Base-by-base conservation (phyloP, 1,140 invertebrate genomes). In the Agraylea sexmaculata region DNA sequence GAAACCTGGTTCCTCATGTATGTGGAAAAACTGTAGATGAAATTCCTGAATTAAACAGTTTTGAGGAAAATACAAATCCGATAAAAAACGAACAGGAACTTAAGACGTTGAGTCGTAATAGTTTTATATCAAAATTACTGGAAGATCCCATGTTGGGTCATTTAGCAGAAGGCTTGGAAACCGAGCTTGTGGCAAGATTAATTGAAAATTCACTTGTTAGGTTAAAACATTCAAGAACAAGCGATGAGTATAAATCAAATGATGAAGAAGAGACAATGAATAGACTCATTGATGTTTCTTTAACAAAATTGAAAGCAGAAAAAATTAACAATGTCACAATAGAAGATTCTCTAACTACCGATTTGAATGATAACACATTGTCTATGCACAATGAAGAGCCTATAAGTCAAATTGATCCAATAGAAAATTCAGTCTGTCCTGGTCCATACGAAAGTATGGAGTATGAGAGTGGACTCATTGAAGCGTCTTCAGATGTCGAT, bases 1-100 rank as follows among this genome's bases (percentile, higher is more conserved):
- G 74, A 39, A 79, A 81, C 54, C 58, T 80, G 44, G 73, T 80
- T 43, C 78, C 78, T 16, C 78, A 82, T 57, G 73, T 82, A 23
- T 80, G 78, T 58, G 77, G 77, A 5, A 73, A 69, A 59, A 56
- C 52, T 37, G 52, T 60, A 45, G 42, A 53, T 19, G 43, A 12
- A 20, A 13, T 29, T 7, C 33, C 40, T 13, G 37, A 33, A 22
- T 15, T 28, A 22, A 42, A 33, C 10, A 39, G 31, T 29, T 31
- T 37, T 17, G 37, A 47, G 25, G 29, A 54, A 50, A 54, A 31
- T 18, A 50, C 40, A 11, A 59, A 57, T 46, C 50, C 53, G 8
- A 47, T 55, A 12, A 47, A 53, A 27, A 42, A 41, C 21, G 51
- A 53, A 34, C 37, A 43, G 2, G 51, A 54, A 35, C 40, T 49